Evolutionary conservation across 1,140 invertebrate genomes (phyloP).

Genomic region (Zaprionus ghesquierei): DNA sequence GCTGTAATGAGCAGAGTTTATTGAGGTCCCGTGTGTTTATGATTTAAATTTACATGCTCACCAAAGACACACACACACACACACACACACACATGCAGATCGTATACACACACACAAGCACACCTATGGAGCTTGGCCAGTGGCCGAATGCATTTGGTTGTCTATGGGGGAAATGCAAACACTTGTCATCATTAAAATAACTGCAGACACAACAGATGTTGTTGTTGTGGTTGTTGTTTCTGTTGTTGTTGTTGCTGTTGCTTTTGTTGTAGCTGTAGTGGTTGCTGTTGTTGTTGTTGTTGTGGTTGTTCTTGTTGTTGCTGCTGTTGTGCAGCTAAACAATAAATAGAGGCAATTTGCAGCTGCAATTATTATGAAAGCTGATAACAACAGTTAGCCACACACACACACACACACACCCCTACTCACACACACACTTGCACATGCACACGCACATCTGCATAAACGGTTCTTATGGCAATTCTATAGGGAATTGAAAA

Average conservation of each 20-base stretch:
- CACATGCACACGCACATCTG: neutral
- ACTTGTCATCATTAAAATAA: conserved; percentile 80
- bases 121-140: conserved; percentile 15
- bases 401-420: conserved; percentile 7
- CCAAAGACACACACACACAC: conserved; percentile 32
- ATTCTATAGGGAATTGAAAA: neutral
- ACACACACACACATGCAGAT: conserved; percentile 13
- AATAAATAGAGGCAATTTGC: conserved; percentile 80
- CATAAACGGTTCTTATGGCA: neutral
- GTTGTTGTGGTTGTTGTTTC: too few species aligned
- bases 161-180: conserved; percentile 63
- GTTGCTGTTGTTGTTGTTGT: neutral
- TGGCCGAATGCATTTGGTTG: conserved; percentile 19
- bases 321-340: conserved; percentile 53
- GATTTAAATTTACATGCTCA: conserved; percentile 73
- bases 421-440: neutral
- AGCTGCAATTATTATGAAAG: conserved; percentile 78
- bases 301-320: conserved; percentile 7
- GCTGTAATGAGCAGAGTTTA: conserved; percentile 77
- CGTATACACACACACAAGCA: neutral
- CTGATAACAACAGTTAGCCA: conserved; percentile 57
- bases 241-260: neutral
- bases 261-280: too few species aligned
- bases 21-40: conserved; percentile 68
- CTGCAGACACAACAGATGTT: conserved; percentile 50